These are phyloP conservation scores for Silurus meridionalis DNA, from an alignment of 2,113 vertebrate genomes.

Conservation along the genomic window DNA sequence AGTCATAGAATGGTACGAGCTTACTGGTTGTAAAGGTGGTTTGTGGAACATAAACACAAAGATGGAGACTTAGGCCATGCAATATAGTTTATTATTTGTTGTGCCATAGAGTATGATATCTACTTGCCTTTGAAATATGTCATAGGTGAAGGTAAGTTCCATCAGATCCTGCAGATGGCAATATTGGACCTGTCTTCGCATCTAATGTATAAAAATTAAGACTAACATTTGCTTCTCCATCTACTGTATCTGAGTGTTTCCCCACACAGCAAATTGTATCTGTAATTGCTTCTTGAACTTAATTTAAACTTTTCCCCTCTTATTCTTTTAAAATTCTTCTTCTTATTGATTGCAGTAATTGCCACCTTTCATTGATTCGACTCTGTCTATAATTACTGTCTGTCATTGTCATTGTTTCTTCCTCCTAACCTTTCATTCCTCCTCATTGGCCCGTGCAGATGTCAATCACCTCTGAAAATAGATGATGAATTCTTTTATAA, in stretches of 20 bases:
- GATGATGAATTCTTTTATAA: conserved; percentile 37
- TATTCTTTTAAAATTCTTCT: not conserved
- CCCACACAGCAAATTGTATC: not conserved
- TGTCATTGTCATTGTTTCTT: conserved; percentile 25
- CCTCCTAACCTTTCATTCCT: not conserved
- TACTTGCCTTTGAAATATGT: not conserved
- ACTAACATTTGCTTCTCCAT: not conserved
- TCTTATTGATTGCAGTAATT: not conserved
- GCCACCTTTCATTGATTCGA: not conserved
- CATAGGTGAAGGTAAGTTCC: not conserved
- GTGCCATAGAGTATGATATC: not conserved
- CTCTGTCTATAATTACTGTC: not conserved
- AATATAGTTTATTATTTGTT: not conserved
- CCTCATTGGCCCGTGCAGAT: conserved; percentile 18
- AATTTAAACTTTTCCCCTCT: not conserved
- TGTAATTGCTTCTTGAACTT: not conserved
- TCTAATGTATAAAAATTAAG: not conserved
- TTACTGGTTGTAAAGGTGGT: not conserved
- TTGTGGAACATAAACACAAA: not conserved
- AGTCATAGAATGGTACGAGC: not conserved
- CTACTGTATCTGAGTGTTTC: not conserved
- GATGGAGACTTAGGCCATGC: not conserved
- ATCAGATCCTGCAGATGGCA: conserved; percentile 30
- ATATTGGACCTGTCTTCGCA: conserved; percentile 4
- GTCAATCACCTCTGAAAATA: conserved; percentile 26